Conservation (phyloP, 2,888 invertebrate species). For the Myopa testacea region DNA sequence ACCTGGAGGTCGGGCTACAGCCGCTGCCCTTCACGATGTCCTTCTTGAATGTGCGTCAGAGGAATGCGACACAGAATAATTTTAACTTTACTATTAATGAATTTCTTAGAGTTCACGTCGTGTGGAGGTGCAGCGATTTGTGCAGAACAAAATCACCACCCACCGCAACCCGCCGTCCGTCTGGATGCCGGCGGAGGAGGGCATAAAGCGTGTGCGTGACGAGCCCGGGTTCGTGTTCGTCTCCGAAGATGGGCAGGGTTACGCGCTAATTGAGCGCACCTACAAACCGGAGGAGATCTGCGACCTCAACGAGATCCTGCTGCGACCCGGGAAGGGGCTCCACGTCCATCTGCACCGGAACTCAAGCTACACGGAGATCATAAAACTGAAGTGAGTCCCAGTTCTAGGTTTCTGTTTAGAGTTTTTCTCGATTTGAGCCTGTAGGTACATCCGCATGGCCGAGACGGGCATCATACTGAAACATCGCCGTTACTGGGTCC, state of each 20-base stretch:
- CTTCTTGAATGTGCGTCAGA: constrained; percentile 59
- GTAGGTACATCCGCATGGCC: constrained; percentile 56
- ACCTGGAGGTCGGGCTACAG: constrained; percentile 71
- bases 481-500: constrained; percentile 59
- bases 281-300: constrained; percentile 63
- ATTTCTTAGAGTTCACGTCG: constrained; percentile 51
- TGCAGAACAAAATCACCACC: constrained; percentile 44
- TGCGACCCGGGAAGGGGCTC: constrained; percentile 56
- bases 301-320: constrained; percentile 63
- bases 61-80: background rate
- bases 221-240: constrained; percentile 62
- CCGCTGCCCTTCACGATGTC: constrained; percentile 65
- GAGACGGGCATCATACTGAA: constrained; percentile 62
- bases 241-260: constrained; percentile 58
- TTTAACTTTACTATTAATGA: background rate
- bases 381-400: constrained; percentile 56
- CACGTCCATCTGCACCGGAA: constrained; percentile 56
- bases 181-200: constrained; percentile 58
- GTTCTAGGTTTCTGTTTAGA: background rate
- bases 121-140: constrained; percentile 54
- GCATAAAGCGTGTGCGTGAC: constrained; percentile 58
- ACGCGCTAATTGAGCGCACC: constrained; percentile 55
- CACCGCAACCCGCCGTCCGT: constrained; percentile 50
- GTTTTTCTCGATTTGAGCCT: background rate
- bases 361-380: constrained; percentile 63